Evolutionary conservation across 2,797 vertebrate species (phyloP), one percentile per base, ranked within the genome.

Genomic region (Borostomias antarcticus): DNA sequence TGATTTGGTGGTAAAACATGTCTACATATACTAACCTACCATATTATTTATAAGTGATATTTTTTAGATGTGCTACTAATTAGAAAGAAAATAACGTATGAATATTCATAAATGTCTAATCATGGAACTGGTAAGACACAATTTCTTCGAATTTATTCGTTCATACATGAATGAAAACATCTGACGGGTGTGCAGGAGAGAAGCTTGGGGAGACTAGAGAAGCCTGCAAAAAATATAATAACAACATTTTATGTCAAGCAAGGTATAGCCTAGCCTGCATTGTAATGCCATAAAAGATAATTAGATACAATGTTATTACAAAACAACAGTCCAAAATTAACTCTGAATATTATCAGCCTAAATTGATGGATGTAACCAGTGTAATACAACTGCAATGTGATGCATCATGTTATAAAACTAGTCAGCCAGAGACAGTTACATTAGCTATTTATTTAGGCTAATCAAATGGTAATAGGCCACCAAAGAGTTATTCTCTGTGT

Each of bases 71-170:
- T 26, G 28, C 21, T 28, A 25, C 4, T 43, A 17, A 7, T 23
- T 6, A 45, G 1, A 28, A 43, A 59, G 40, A 1, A 26, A 3
- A 59, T 7, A 37, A 2, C 8, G 8, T 37, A 37, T 28, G 7
- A 59, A 43, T 59, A 59, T 43, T 26, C 25, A 48, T 48, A 48
- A 48, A 19, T 29, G n/a, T 30, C 21, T 26, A 62, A 50, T 48
- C 26, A 7, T 33, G 4, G 19, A 48, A 23, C 8, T 48, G 8
- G 3, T 28, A 30, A 8, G n/a, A 21, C 21, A 48, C 28, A 32
- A 4, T 9, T 56, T 29, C 15, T 32, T 62, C 9, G 4, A 62
- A 62, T 29, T 62, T 19, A 23, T 62, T 62, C 45, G 43, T 62
- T 62, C 29, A 50, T 30, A 62, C 21, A 45, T 45, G 1, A 5